phyloP scores from a whole-genome alignment of 2,113 vertebrate species.

The Aptenodytes patagonicus region DNA sequence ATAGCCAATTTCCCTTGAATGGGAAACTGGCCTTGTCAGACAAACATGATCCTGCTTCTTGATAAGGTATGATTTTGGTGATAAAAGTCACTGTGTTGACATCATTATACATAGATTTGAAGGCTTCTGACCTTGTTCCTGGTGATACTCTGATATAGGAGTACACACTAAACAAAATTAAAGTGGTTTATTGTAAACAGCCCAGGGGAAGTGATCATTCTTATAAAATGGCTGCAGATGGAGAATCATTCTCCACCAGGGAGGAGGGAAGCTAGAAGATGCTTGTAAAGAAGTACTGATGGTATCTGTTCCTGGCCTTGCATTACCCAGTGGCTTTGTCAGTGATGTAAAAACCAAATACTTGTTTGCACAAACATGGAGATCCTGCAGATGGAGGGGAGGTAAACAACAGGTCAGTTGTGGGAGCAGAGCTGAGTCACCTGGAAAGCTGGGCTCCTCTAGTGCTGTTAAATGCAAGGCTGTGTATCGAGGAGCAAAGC shows the following conservation, averaged over 20 bases:
- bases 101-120: neutral
- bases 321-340: neutral
- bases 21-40: neutral
- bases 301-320: neutral
- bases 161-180: neutral
- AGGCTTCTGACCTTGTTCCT: neutral
- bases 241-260: neutral
- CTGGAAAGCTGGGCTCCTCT: neutral
- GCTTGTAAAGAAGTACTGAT: rapidly evolving
- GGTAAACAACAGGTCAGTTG: neutral
- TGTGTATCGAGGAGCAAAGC: neutral
- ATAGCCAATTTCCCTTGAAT: neutral
- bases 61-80: neutral
- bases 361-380: neutral
- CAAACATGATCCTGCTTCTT: neutral
- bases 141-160: neutral
- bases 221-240: neutral
- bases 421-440: neutral
- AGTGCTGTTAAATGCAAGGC: neutral
- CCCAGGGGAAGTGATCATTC: neutral
- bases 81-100: neutral
- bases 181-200: neutral
- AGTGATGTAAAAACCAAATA: neutral
- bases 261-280: neutral
- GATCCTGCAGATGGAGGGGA: neutral